Evolutionary conservation across 2,113 vertebrate genomes (phyloP), one percentile per base, ranked within the genome.

Genomic region (Caretta caretta): DNA sequence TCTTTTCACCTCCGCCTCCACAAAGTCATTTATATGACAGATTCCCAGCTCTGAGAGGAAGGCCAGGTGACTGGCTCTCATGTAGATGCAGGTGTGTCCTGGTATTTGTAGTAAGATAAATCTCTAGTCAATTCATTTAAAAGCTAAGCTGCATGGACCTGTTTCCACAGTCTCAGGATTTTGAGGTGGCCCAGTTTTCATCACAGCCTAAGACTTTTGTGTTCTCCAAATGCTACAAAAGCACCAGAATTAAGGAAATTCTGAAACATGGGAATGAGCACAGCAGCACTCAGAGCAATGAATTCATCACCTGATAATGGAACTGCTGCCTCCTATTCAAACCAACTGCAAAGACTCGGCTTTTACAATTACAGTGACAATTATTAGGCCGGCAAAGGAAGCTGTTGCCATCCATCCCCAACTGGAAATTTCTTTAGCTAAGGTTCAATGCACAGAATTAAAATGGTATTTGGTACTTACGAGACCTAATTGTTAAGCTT

Each of bases 401-500:
- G 91, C 93, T 0, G 25, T 54, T 90, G 91, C 95, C 92, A 97
- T 97, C 95, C 95, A 95, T 96, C 96, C 96, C 96, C 95, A 88
- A 95, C 54, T 94, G 94, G 97, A 97, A 98, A 95, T 0, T 5
- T 91, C 94, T 95, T 98, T 97, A 97, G 97, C 93, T 89, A 96
- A 96, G 97, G 97, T 98, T 97, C 97, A 97, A 95, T 95, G 97
- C 93, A 95, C 96, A 96, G 96, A 97, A 97, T 98, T 97, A 97
- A 97, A 97, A 96, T 75, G 95, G 96, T 91, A 97, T 97, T 97
- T 93, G 97, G 90, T 95, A 94, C 96, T 97, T 97, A 97, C 83
- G 95, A 97, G 95, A 92, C 92, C 95, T 98, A 98, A 97, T 97
- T 97, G 97, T 96, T 96, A 93, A 93, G 95, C 97, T 97, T 97